A percentile compares a stretch with the other conserved stretches of the same genome.
Evolutionary conservation across 2,888 invertebrate genomes (phyloP).

Genomic region (Congeria kusceri): DNA sequence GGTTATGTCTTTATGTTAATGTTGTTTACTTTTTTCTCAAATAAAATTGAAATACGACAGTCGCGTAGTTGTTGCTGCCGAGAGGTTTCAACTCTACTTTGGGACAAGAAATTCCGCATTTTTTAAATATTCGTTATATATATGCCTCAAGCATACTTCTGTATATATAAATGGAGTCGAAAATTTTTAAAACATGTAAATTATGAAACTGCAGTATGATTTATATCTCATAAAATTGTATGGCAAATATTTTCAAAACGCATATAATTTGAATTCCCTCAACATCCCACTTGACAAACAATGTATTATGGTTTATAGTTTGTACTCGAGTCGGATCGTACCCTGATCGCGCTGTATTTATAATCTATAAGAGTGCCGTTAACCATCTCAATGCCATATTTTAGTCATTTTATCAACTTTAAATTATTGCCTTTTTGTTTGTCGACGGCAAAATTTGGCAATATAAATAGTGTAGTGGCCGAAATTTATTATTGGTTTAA

Average conservation of each 20-base stretch:
- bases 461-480: slow-evolving; percentile 58
- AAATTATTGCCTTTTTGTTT: slow-evolving; percentile 66
- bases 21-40: no score
- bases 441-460: slow-evolving; percentile 54
- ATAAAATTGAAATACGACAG: no score
- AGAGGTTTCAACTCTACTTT: no score
- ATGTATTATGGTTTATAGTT: slow-evolving; percentile 43
- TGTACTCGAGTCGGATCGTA: slow-evolving; percentile 34
- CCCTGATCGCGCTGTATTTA: slow-evolving; percentile 55
- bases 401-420: slow-evolving; percentile 62
- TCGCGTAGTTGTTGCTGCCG: no score
- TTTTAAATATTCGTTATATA: no score
- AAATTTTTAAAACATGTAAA: no score
- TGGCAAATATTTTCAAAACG: slow-evolving; percentile 14
- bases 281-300: slow-evolving; percentile 33
- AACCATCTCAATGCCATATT: slow-evolving; percentile 52
- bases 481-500: slow-evolving; percentile 51
- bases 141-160: no score
- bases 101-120: no score
- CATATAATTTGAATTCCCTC: slow-evolving; percentile 20
- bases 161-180: no score
- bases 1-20: no score
- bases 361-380: slow-evolving; percentile 45
- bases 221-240: slow-evolving; percentile 3
- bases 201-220: no score